Evolutionary conservation across 2,797 vertebrate species (phyloP).

Genomic region (Cynopterus sphinx): DNA sequence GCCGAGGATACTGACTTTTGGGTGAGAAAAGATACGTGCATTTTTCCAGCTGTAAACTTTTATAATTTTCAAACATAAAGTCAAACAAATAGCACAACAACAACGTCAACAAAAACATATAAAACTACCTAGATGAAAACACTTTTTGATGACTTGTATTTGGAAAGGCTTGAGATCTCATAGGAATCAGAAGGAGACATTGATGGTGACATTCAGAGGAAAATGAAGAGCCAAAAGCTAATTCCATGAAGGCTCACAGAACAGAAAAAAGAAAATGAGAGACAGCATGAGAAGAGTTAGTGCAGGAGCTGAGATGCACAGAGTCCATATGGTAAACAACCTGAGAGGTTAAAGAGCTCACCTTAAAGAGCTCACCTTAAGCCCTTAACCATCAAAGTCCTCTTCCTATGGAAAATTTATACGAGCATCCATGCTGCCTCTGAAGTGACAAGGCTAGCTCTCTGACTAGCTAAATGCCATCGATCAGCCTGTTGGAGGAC

Average conservation of each 20-base stretch:
- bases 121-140: not conserved
- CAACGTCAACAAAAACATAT: too few species aligned
- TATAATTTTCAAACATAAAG: constrained; percentile 23
- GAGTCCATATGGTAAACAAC: not conserved
- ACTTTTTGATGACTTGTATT: not conserved
- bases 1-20: not conserved
- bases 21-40: not conserved
- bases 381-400: not conserved
- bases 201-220: not conserved
- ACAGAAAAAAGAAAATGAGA: not conserved
- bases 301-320: not conserved
- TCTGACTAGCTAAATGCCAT: not conserved
- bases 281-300: not conserved
- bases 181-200: not conserved
- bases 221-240: not conserved
- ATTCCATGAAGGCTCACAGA: not conserved
- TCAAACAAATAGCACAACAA: constrained; percentile 8
- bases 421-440: not conserved
- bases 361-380: not conserved
- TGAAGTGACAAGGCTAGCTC: not conserved
- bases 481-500: not conserved
- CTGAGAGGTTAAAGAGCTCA: not conserved
- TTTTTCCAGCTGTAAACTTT: constrained; percentile 1
- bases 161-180: constrained; percentile 19
- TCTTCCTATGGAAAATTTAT: not conserved